Evolutionary conservation across 2,888 invertebrate genomes (phyloP).

Genomic region (Trichogramma dendrolimi): DNA sequence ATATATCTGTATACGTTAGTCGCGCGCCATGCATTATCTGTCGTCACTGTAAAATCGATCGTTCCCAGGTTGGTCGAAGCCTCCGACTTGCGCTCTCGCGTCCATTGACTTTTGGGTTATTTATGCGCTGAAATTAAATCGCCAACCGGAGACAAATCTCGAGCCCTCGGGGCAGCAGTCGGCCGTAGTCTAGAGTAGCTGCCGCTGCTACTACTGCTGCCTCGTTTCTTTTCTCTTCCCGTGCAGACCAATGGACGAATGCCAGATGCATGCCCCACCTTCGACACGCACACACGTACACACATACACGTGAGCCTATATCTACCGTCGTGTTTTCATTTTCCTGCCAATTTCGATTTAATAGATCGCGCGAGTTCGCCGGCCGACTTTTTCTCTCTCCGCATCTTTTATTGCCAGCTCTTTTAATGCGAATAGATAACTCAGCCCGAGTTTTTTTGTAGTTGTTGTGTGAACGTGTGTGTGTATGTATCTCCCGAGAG

Average conservation of each 20-base stretch:
- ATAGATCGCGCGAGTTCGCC: too few relatives aligned
- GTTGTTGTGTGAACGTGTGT: too few relatives aligned
- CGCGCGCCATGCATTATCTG: neutral
- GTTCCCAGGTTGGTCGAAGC: constrained; percentile 30
- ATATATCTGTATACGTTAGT: too few relatives aligned
- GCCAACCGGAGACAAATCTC: constrained; percentile 40
- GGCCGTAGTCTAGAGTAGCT: neutral
- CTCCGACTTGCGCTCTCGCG: constrained; percentile 4
- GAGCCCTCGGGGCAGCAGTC: constrained; percentile 33
- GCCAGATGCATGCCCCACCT: neutral
- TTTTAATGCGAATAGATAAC: too few relatives aligned
- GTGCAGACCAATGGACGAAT: neutral
- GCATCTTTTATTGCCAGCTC: too few relatives aligned
- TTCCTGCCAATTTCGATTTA: neutral
- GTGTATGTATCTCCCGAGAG: too few relatives aligned
- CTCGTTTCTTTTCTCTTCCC: neutral
- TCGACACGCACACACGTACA: neutral
- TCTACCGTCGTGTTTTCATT: neutral
- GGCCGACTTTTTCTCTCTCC: too few relatives aligned
- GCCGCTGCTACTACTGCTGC: too few relatives aligned
- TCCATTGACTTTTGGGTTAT: constrained; percentile 31
- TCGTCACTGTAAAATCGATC: neutral
- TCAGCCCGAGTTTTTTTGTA: too few relatives aligned
- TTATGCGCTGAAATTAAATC: constrained; percentile 45
- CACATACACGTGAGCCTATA: neutral